These are phyloP conservation scores for Oxygymnocypris stewartii DNA, from an alignment of 2,113 vertebrate genomes.

Conservation along the genomic window DNA sequence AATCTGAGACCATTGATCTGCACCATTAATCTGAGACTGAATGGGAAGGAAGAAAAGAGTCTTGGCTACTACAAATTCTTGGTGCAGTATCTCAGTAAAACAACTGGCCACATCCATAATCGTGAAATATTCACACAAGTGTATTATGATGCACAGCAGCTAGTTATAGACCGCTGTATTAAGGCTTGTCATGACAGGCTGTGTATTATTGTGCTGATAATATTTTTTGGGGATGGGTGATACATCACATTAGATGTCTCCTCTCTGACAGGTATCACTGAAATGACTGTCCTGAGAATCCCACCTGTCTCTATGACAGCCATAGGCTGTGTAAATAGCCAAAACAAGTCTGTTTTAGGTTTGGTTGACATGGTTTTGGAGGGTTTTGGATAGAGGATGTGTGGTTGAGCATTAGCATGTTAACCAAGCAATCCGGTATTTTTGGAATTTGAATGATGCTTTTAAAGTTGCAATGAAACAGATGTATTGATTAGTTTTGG, in stretches of 20 bases:
- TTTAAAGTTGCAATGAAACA: background rate
- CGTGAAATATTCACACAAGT: background rate
- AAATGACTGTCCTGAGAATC: conserved; percentile 1
- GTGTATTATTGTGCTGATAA: background rate
- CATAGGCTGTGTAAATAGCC: background rate
- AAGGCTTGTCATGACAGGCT: background rate
- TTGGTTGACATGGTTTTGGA: background rate
- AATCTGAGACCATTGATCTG: too few species aligned
- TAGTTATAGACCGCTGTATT: background rate
- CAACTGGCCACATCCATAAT: background rate
- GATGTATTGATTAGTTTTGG: background rate
- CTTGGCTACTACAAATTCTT: background rate
- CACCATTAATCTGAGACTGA: too few species aligned
- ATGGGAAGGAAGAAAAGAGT: background rate
- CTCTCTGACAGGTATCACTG: background rate
- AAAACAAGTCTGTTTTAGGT: background rate
- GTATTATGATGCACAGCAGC: background rate
- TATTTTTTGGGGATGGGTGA: background rate
- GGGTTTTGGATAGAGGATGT: background rate
- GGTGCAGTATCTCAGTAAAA: background rate
- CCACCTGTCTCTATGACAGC: conserved; percentile 8
- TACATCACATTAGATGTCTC: background rate
- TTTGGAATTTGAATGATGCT: background rate
- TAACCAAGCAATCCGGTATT: background rate
- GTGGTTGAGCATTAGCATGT: background rate